Evolutionary conservation across 1,140 invertebrate genomes (phyloP), one percentile per base, ranked within the genome.

Genomic region (Meloidogyne floridensis): DNA sequence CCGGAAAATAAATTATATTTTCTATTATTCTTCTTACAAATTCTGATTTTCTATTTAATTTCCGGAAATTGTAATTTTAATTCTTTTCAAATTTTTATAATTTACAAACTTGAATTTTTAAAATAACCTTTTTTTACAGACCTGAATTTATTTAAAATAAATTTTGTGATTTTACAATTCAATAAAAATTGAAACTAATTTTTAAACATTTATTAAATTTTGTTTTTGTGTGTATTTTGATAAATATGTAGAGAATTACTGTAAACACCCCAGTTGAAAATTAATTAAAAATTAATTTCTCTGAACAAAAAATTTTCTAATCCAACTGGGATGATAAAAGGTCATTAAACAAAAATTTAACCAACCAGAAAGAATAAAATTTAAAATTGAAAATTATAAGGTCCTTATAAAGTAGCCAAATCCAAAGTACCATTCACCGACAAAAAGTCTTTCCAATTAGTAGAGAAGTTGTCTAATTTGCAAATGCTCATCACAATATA

Each of bases 391-490:
- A 20, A 54, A 47, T 53, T 75, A 42, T 42, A 9, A 0, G 43
- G 6, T 20, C 3, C 18, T 83, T 83, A 85, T 18, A 75, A 69
- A 47, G 72, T 77, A 6, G 84, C 71, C 69, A 84, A 32, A 77
- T 86, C 86, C 71, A 87, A 43, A 20, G 80, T 86, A 10, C 85
- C 85, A 77, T 86, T 82, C 7, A 73, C 43, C 3, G 84, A 51
- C 65, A 87, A 80, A 53, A 86, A 86, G n/a, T 86, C 86, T 75
- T 86, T 86, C 85, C 85, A 86, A 81, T 83, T 86, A 6, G 86
- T 87, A 51, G 56, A 77, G 20, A 78, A 83, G 59, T 87, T 87
- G 73, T 86, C 85, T 51, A 85, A 53, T 47, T 86, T 86, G 11
- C 86, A 79, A 53, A 71, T 75, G 15, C 83, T 84, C 74, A 86